Percentiles rank a stretch among this genome's conserved stretches.
phyloP scores from a whole-genome alignment of 2,797 vertebrate species.

The Cygnus olor region DNA sequence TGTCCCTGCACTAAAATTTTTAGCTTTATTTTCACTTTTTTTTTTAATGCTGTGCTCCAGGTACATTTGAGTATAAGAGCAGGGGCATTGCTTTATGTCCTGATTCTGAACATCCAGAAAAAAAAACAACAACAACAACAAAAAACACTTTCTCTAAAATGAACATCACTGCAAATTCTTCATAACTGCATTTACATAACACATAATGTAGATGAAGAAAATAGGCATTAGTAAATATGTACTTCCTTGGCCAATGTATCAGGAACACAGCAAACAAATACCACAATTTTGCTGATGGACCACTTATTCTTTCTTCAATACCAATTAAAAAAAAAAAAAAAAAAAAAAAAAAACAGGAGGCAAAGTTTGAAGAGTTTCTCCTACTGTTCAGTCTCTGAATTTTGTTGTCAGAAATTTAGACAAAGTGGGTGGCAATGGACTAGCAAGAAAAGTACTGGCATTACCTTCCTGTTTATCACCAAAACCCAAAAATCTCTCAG shows the following conservation, averaged over 20 bases:
- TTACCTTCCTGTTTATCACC: background rate
- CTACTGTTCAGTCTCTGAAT: background rate
- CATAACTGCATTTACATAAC: background rate
- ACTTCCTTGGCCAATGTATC: background rate
- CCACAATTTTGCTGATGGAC: background rate
- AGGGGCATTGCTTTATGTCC: background rate
- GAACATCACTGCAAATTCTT: background rate
- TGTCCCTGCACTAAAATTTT: background rate
- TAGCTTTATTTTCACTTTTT: background rate
- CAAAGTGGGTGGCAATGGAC: background rate
- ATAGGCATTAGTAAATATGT: background rate
- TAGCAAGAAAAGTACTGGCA: background rate
- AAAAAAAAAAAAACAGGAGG: background rate
- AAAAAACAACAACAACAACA: background rate
- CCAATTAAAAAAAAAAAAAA: background rate
- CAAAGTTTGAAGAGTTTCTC: background rate
- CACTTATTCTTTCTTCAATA: background rate
- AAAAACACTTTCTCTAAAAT: background rate
- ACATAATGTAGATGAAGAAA: background rate
- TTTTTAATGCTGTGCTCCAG: background rate
- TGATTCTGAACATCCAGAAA: background rate
- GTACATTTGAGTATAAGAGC: background rate
- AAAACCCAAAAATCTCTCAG: background rate
- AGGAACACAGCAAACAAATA: background rate
- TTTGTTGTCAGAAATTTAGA: background rate